Evolutionary conservation across 2,888 invertebrate species (phyloP).

Genomic region (Perithous albicinctus): DNA sequence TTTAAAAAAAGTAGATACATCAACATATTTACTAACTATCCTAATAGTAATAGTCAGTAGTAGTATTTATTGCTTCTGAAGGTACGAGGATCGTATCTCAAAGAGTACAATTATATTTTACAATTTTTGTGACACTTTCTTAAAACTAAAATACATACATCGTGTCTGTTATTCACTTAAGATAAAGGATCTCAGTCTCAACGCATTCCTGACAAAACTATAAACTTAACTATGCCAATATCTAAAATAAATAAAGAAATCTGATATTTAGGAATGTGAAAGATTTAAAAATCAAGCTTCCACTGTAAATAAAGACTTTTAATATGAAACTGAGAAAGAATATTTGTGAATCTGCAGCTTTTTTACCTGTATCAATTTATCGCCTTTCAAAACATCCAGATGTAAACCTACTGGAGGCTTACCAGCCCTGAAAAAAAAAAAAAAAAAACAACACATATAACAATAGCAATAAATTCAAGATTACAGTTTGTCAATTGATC

Average conservation of each 20-base stretch:
- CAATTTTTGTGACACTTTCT: background rate
- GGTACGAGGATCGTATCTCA: constrained; percentile 2
- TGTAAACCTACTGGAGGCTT: constrained; percentile 99
- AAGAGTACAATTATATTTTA: background rate
- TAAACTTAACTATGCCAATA: no score
- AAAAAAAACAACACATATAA: background rate
- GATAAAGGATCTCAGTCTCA: constrained; percentile 10
- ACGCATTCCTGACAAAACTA: background rate
- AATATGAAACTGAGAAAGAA: no score
- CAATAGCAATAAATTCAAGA: constrained; percentile 49
- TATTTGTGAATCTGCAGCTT: background rate
- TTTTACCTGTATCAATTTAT: constrained; percentile 94
- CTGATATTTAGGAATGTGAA: no score
- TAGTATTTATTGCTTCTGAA: constrained; percentile 15
- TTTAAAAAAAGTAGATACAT: no score
- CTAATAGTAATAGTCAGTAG: background rate
- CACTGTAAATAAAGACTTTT: no score
- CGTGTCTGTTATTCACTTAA: background rate
- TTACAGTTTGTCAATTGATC: background rate
- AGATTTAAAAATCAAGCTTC: no score
- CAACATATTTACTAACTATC: no score
- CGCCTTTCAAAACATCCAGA: constrained; percentile 98
- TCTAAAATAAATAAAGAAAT: no score
- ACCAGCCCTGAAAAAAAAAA: constrained; percentile 92
- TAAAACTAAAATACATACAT: constrained; percentile 19